Base-by-base conservation (phyloP, 2,888 invertebrate genomes). In the Euzophera pinguis region DNA sequence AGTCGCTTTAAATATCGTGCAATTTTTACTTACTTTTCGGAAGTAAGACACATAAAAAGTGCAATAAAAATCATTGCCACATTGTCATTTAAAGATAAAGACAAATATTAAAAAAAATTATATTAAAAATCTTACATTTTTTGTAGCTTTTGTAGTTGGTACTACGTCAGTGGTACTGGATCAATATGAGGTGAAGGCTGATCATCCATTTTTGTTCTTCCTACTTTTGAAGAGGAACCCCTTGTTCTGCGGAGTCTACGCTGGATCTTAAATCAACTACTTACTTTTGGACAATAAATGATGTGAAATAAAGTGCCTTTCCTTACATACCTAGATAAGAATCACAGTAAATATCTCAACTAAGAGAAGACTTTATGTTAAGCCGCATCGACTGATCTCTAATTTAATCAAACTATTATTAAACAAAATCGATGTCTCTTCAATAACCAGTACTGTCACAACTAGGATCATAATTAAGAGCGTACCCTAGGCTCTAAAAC, bases 181-280 rank as follows among this genome's bases (percentile, higher is more conserved):
- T 14, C 27, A 32, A 7, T 43, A 27, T 3, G 29, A n/a, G 5
- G 42, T 55, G 13, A 42, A 42, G 10, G 55, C 55, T 7, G 27
- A 55, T 14, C 55, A 45, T 50, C 37, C 55, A 1, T 55, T 50
- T 34, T n/a, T 50, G 5, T 55, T 41, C 35, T 49, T 53, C 13
- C 38, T 54, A 12, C 48, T 34, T 7, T 12, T 45, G 12, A 3
- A 55, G 6, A 16, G 29, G 14, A 38, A 27, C 1, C 55, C 55
- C 10, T 13, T 55, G 10, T 55, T 55, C 47, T 48, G 48, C 35
- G 55, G 55, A 13, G 47, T 47, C 7, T 32, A 49, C 16, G 45
- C 45, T 1, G 45, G 39, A 39, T n/a, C n/a, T n/a, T n/a, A 39
- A 39, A 9, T 39, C 16, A 39, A 9, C 2, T 16, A 3, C 1